phyloP scores from a whole-genome alignment of 2,797 vertebrate genomes.

The Acrossocheilus wenchowensis region DNA sequence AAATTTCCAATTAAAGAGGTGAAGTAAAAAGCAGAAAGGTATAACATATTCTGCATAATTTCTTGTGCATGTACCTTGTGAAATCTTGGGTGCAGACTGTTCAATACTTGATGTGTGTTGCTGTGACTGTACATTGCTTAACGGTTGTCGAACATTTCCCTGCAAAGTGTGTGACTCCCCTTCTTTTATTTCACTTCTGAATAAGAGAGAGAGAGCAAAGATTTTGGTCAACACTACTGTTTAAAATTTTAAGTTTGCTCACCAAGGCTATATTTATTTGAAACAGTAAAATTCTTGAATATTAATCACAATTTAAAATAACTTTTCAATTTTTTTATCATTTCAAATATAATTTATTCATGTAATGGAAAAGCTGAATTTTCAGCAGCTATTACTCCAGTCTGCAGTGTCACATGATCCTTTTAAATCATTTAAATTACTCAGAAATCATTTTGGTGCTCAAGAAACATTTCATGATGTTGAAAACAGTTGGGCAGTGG shows the following conservation, averaged over 20 bases:
- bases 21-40: not conserved
- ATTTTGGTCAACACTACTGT: not conserved
- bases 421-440: not conserved
- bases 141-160: conserved; percentile 37
- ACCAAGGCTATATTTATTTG: not conserved
- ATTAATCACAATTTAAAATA: not conserved
- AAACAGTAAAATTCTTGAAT: not conserved
- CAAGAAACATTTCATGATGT: too few species aligned
- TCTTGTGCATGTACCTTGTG: conserved; percentile 35
- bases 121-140: conserved; percentile 39
- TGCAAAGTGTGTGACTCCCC: conserved; percentile 31
- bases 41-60: conserved; percentile 3
- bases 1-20: conserved; percentile 1
- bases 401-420: not conserved
- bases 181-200: conserved; percentile 40
- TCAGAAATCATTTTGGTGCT: not conserved
- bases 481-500: too few species aligned
- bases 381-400: not conserved
- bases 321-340: too few species aligned
- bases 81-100: conserved; percentile 18
- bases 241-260: not conserved
- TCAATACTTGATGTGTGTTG: conserved; percentile 12
- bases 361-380: not conserved
- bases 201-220: conserved; percentile 9
- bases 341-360: not conserved